Base-by-base conservation (phyloP, 2,888 invertebrate species). In the Drosophila borealis region DNA sequence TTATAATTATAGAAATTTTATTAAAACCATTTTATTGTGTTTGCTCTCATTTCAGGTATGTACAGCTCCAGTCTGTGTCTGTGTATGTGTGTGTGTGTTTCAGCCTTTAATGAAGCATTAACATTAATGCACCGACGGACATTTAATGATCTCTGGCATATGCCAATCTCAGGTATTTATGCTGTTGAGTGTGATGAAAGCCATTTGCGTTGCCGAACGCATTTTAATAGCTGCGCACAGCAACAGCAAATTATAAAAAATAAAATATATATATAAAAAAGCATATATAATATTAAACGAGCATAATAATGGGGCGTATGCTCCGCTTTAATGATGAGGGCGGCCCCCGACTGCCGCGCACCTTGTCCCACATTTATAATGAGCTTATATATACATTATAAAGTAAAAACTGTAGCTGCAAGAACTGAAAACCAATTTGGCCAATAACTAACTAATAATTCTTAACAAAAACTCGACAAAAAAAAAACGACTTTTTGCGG, bases 111-210 rank as follows among this genome's bases (percentile, higher is more conserved):
- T 74, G 57, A 55, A 33, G 39, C 77, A 76, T 76, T 62, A 71
- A 74, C 49, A 48, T 71, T 66, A 66, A 66, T 66, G 77, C 55
- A 70, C n/a, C 59, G 45, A 4, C 66, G 50, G 60, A 41, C 71
- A 70, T 56, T 70, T 61, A 76, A 74, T 57, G 76, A 74, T 70
- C 74, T 57, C 65, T 42, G 77, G 55, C 71, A 76, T 65, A 74
- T 76, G 74, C 46, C 74, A 66, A 70, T 66, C 55, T 70, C 77
- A 74, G 77, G 76, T 74, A 76, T 74, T 74, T 74, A 74, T 60
- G 57, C 54, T 39, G 41, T 44, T 50, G 55, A 61, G 56, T 57
- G 57, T 62, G 75, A 72, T 72, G 72, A 74, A 72, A 72, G 75
- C 59, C 70, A 75, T 59, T 70, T 70, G 75, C 44, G 76, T 75